These are phyloP conservation scores for Dendrocincla tyrannina DNA, from an alignment of 2,797 vertebrate species.

Conservation along the genomic window DNA sequence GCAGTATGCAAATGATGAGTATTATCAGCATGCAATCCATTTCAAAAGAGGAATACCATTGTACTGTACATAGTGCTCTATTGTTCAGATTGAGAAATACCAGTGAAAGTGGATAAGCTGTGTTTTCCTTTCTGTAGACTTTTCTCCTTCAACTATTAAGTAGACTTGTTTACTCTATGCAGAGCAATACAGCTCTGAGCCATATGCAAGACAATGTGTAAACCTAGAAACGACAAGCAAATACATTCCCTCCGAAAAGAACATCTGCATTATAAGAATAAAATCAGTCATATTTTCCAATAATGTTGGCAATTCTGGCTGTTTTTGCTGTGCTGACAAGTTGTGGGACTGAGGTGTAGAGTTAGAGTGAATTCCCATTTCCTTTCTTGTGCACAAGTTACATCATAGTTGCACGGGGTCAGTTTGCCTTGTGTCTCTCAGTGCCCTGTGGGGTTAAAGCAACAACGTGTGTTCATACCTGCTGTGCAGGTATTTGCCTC, in stretches of 20 bases:
- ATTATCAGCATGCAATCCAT: constrained; percentile 31
- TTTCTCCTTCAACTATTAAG: background rate
- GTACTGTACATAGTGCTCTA: background rate
- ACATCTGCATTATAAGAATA: background rate
- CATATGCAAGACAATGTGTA: background rate
- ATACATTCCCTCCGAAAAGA: background rate
- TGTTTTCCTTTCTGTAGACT: background rate
- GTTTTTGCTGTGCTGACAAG: background rate
- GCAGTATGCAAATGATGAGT: constrained; percentile 28
- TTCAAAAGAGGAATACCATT: constrained; percentile 25
- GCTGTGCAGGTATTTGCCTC: background rate
- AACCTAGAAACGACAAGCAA: background rate
- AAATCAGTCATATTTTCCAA: background rate
- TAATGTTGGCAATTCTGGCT: background rate
- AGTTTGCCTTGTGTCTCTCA: background rate
- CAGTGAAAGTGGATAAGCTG: constrained; percentile 2
- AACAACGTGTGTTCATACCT: background rate
- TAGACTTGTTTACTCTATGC: background rate
- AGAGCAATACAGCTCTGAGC: background rate
- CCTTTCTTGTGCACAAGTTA: background rate
- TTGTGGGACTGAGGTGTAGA: background rate
- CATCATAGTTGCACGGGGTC: background rate
- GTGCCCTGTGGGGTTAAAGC: background rate
- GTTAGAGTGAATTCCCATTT: background rate
- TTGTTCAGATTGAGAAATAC: constrained; percentile 41